Evolutionary conservation across 2,888 invertebrate species (phyloP), one percentile per base, ranked within the genome.

Genomic region (Phymatocera aterrima): DNA sequence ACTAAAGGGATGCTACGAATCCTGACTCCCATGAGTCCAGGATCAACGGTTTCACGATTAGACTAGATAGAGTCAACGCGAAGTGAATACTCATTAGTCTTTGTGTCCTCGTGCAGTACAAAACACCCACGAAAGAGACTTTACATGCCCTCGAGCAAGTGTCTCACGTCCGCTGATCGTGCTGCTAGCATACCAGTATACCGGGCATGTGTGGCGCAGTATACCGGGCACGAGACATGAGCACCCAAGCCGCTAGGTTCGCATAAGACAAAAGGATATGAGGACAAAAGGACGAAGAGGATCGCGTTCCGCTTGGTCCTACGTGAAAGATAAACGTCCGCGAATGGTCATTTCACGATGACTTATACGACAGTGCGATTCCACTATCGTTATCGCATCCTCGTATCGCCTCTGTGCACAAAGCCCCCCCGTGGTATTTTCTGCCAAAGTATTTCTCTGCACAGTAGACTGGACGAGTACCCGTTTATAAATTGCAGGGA

Each of bases 321-420:
- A 83, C 80, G 81, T 79, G 81, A 84, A 84, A 87, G 87, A 86
- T 87, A 87, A 87, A 86, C 84, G 87, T 87, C 86, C 84, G 82
- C 85, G 84, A 86, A 85, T 85, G 86, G 86, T 85, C 86, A 86
- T 87, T 84, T 82, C 83, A 81, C 83, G 84, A 87, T 86, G 86
- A 87, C 83, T 86, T 87, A 87, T 85, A 51, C 21, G 51, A 48
- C 51, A 51, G 72, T 34, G 15, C 21, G 72, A 72, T 34, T 72
- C 34, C 34, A 18, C 51, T 34, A 72, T 72, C 72, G 72, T 72
- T 72, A 72, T 72, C 72, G 48, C 51, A 72, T 51, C 31, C 72
- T 72, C 72, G 72, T 34, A 51, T 51, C 51, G 34, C 51, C 34
- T 28, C 48, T 18, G 51, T 72, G 51, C 48, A 48, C 18, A 12